Conservation (phyloP, 2,113 vertebrate genomes). For the Pogona vitticeps region DNA sequence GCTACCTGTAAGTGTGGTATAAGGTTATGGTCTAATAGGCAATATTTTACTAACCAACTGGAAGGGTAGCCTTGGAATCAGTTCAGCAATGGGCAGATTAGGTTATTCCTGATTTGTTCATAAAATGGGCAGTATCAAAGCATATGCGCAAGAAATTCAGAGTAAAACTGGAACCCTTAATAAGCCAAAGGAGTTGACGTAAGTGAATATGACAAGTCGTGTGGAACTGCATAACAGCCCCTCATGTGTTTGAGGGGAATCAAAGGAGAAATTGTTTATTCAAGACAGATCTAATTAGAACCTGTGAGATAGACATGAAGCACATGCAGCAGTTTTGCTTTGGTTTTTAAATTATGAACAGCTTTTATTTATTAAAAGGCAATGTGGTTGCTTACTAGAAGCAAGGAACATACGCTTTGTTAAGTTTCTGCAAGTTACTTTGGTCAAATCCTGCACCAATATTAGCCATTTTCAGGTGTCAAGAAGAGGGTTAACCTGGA, state of each 20-base stretch:
- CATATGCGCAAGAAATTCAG: no score
- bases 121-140: no score
- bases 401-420: constrained; percentile 4
- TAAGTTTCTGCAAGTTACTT: background rate
- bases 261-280: constrained; percentile 19
- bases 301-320: background rate
- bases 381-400: constrained; percentile 21
- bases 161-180: constrained; percentile 2
- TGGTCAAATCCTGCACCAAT: background rate
- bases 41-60: no score
- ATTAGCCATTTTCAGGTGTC: no score
- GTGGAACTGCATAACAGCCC: background rate
- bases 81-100: no score
- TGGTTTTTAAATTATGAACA: constrained; percentile 9
- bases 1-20: no score
- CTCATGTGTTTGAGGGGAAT: constrained; percentile 14
- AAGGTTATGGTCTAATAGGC: no score
- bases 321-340: background rate
- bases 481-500: no score
- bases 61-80: no score
- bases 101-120: no score
- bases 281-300: constrained; percentile 3
- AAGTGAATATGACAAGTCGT: background rate
- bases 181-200: background rate
- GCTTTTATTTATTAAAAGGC: constrained; percentile 25